Base-by-base conservation (phyloP, 2,888 invertebrate species). In the Mythimna albipuncta region DNA sequence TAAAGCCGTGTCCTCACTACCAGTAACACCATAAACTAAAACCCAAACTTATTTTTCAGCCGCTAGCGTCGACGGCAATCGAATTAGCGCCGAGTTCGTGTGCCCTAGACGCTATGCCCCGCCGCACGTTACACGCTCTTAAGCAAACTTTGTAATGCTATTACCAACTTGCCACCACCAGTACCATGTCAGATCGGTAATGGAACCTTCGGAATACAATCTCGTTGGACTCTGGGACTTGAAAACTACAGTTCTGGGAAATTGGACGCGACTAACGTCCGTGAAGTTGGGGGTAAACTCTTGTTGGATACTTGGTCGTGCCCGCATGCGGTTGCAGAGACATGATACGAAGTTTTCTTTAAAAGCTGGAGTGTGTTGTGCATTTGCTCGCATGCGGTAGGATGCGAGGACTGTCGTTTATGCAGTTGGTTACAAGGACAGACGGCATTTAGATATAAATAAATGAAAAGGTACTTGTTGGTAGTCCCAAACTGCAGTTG, bases 91-190 rank as follows among this genome's bases (percentile, higher is more conserved):
- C 67, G 80, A 77, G 84, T 85, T 84, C 84, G 84, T 84, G 85
- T 88, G 83, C 80, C 83, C 84, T 87, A 89, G 91, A 89, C 89
- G 87, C 87, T 88, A 87, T 81, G 76, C 85, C 89, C 86, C 87
- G 87, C 89, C 90, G 87, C 90, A 89, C 89, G 90, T 92, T 91
- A 90, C 88, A 88, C 87, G 92, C 90, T 92, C 91, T 91, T 93
- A 91, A 90, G 86, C 82, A 85, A 90, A 91, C 89, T 91, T 90
- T 82, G 87, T 93, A 93, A 93, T 87, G 83, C 85, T 86, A 90
- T 93, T 93, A 92, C 85, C 50, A 84, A 91, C 89, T 91, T 92
- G 83, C 71, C 66, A 79, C 81, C 82, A 83, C 81, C 84, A 81
- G 81, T 76, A 69, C 74, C 77, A 77, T 83, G 80, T 76, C 81